phyloP scores from a whole-genome alignment of 2,113 vertebrate genomes.

The Thamnaconus septentrionalis region DNA sequence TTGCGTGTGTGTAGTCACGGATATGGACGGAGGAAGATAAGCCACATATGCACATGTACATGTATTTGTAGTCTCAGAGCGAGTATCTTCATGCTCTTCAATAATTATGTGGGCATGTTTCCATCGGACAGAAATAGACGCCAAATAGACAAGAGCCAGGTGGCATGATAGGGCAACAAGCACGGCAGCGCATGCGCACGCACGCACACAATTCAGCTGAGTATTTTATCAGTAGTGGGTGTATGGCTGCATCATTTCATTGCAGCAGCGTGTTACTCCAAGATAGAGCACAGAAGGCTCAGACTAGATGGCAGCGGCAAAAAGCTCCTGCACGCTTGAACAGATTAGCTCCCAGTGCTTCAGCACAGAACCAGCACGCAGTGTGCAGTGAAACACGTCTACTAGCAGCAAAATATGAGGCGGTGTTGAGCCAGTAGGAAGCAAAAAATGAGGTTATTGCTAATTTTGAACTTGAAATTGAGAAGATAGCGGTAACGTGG shows the following conservation, averaged over 20 bases:
- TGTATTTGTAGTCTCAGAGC: neutral
- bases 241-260: conserved; percentile 43
- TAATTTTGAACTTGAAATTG: neutral
- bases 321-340: conserved; percentile 55
- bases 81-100: neutral
- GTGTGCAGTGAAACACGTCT: conserved; percentile 5
- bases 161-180: conserved; percentile 5
- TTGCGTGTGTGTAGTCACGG: neutral
- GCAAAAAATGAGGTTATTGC: neutral
- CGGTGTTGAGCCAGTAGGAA: conserved; percentile 9
- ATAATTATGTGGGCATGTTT: conserved; percentile 15
- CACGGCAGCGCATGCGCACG: neutral
- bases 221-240: conserved; percentile 48
- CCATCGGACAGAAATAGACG: neutral
- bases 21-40: neutral
- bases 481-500: conserved; percentile 7
- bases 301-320: conserved; percentile 28
- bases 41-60: neutral
- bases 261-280: conserved; percentile 33
- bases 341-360: conserved; percentile 49
- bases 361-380: neutral
- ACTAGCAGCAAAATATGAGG: conserved; percentile 27
- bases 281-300: conserved; percentile 48
- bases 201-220: conserved; percentile 7
- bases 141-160: conserved; percentile 1